A percentile compares a stretch with the other conserved stretches of the same genome.
phyloP scores from a whole-genome alignment of 2,888 invertebrate species.

The Monopis laevigella region DNA sequence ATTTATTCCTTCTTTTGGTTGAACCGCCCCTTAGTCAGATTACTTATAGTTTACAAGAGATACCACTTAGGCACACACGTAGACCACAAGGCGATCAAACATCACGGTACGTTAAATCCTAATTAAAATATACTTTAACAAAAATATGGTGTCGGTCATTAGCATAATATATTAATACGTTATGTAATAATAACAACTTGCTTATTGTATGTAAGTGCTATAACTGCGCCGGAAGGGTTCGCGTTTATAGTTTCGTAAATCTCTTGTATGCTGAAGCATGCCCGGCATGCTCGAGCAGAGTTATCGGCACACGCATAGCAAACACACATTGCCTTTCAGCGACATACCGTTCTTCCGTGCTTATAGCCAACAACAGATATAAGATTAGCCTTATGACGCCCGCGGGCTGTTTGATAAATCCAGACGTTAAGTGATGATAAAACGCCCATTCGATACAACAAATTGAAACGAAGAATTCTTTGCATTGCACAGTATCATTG shows the following conservation, averaged over 20 bases:
- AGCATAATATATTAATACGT: no score
- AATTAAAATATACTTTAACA: no score
- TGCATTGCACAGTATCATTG: no score
- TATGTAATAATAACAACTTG: no score
- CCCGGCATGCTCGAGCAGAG: constrained; percentile 1
- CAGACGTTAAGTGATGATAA: constrained; percentile 23
- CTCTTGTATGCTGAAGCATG: neutral
- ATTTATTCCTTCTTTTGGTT: no score
- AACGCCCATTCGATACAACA: neutral
- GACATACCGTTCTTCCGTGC: constrained; percentile 1
- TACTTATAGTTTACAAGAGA: no score
- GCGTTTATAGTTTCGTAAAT: neutral
- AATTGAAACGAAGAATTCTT: neutral
- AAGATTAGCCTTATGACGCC: constrained; percentile 32
- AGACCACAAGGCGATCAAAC: no score
- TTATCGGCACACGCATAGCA: constrained; percentile 9
- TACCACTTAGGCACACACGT: no score
- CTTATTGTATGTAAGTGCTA: no score
- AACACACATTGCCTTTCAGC: constrained; percentile 7
- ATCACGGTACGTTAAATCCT: no score
- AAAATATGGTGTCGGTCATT: no score
- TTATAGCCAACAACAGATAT: neutral
- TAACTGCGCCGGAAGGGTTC: neutral
- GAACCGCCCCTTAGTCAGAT: no score
- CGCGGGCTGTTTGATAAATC: constrained; percentile 62